These are phyloP conservation scores for Sphaerophoria taeniata DNA, from an alignment of 2,888 invertebrate genomes.

Conservation along the genomic window DNA sequence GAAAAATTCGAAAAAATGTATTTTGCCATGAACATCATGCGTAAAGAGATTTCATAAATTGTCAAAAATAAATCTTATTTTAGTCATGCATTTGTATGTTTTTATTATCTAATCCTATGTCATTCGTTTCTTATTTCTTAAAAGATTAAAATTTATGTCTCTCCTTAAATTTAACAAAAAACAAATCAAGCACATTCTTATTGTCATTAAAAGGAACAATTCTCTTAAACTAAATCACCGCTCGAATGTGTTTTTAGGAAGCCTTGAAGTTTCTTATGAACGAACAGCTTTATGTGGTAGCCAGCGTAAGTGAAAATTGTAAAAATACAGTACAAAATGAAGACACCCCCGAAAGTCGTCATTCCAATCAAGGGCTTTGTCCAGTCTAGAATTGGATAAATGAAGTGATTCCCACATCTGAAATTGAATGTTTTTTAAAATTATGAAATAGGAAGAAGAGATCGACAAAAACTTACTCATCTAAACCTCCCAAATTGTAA, in stretches of 20 bases:
- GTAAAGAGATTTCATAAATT: no score
- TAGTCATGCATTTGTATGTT: no score
- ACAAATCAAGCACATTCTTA: no score
- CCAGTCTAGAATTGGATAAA: constrained; percentile 92
- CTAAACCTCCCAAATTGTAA: constrained; percentile 85
- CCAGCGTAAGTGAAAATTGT: constrained; percentile 78
- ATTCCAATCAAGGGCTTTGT: constrained; percentile 84
- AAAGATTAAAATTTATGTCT: no score
- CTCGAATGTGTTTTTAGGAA: constrained; percentile 51
- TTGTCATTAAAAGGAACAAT: no score
- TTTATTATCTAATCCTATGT: no score
- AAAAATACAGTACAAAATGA: constrained; percentile 79
- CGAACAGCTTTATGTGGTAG: constrained; percentile 79
- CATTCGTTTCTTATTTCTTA: no score
- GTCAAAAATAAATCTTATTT: no score
- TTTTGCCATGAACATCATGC: no score
- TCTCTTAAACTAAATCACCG: constrained; percentile 53
- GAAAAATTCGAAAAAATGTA: no score
- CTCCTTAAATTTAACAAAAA: no score
- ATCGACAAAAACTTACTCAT: constrained; percentile 81
- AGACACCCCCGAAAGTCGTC: constrained; percentile 79
- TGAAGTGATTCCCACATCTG: constrained; percentile 85
- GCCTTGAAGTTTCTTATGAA: constrained; percentile 78
- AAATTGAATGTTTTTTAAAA: constrained; percentile 38
- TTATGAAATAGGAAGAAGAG: background rate